These are phyloP conservation scores for Lontra canadensis DNA, from an alignment of 2,113 vertebrate genomes.

Conservation along the genomic window DNA sequence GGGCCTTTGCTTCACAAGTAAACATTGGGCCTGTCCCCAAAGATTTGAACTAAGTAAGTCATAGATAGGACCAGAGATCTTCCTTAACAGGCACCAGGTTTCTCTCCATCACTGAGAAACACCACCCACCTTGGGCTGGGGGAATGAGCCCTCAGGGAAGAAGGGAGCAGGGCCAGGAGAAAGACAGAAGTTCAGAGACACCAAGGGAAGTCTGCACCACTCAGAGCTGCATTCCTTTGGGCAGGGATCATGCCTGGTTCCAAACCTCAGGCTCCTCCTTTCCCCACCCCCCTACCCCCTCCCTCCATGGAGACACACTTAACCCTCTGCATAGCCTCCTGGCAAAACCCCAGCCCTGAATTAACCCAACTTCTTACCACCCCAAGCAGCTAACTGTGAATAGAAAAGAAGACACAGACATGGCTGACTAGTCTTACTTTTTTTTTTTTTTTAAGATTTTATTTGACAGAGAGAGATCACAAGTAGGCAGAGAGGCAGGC, in stretches of 20 bases:
- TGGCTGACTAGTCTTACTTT: background rate
- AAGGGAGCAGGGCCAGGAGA: background rate
- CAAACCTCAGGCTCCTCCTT: background rate
- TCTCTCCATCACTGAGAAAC: background rate
- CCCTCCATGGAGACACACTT: background rate
- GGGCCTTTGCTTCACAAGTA: background rate
- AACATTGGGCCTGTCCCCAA: background rate
- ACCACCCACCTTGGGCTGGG: background rate
- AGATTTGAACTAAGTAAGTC: background rate
- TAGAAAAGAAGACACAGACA: background rate
- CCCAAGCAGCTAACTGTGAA: background rate
- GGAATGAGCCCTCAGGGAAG: background rate
- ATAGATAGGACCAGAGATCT: background rate
- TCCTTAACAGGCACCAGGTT: background rate
- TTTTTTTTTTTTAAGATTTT: too few species aligned
- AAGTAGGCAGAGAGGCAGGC: too few species aligned
- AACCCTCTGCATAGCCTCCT: background rate
- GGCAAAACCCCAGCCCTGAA: background rate
- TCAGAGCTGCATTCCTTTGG: background rate
- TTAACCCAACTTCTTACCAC: background rate
- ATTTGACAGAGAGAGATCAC: too few species aligned
- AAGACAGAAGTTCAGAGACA: background rate
- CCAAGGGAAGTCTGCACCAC: background rate
- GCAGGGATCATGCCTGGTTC: background rate
- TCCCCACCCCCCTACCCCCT: background rate